phyloP scores from a whole-genome alignment of 2,113 vertebrate genomes.

The Pangasianodon hypophthalmus region DNA sequence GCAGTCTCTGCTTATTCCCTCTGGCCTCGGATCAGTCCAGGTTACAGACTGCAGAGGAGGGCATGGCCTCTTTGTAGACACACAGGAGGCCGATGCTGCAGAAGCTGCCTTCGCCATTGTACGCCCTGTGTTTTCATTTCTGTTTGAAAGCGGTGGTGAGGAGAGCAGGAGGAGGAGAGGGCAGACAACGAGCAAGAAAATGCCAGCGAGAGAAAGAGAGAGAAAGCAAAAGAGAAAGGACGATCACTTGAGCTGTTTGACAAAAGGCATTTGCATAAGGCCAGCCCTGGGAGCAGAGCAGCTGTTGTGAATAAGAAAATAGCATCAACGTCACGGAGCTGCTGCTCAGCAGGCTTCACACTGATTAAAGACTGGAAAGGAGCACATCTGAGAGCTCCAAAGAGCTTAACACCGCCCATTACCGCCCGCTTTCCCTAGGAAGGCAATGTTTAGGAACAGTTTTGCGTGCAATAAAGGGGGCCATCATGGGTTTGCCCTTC shows the following conservation, averaged over 20 bases:
- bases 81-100: constrained; percentile 27
- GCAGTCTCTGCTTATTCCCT: not conserved
- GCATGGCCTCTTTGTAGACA: constrained; percentile 37
- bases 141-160: constrained; percentile 20
- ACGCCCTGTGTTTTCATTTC: constrained; percentile 41
- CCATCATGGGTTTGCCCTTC: constrained; percentile 55
- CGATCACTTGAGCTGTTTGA: constrained; percentile 69
- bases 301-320: constrained; percentile 77
- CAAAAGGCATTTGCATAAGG: constrained; percentile 79
- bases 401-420: constrained; percentile 61
- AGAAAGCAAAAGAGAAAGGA: constrained; percentile 41
- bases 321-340: constrained; percentile 68
- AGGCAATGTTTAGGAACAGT: constrained; percentile 45
- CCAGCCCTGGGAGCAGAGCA: constrained; percentile 73
- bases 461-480: constrained; percentile 48
- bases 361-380: constrained; percentile 73
- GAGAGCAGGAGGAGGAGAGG: constrained; percentile 34
- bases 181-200: constrained; percentile 18
- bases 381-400: constrained; percentile 60
- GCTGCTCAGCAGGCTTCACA: constrained; percentile 64
- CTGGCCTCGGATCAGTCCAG: constrained; percentile 9
- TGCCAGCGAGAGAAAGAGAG: constrained; percentile 27
- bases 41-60: constrained; percentile 20
- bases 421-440: constrained; percentile 40
- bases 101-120: constrained; percentile 31